These are phyloP conservation scores for Hyperoplus lanceolatus DNA, from an alignment of 2,797 vertebrate genomes.

Conservation along the genomic window DNA sequence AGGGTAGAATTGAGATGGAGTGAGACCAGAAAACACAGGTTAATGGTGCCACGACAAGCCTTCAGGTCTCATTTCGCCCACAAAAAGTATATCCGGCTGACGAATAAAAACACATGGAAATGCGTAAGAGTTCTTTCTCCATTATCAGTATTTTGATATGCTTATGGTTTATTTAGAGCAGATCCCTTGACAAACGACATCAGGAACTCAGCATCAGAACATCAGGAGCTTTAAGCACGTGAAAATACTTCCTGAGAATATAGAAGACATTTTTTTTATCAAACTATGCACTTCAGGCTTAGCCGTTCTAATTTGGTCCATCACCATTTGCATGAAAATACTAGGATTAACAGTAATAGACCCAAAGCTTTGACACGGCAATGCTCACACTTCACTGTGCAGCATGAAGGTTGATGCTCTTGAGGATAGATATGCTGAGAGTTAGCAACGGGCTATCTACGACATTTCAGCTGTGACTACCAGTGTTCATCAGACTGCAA, in stretches of 20 bases:
- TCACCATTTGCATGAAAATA: slow-evolving; percentile 49
- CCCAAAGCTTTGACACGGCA: background rate
- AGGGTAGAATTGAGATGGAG: background rate
- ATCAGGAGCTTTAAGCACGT: background rate
- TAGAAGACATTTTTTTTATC: slow-evolving; percentile 16
- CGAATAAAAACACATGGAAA: background rate
- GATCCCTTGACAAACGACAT: slow-evolving; percentile 26
- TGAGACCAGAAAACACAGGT: background rate
- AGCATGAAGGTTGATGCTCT: background rate
- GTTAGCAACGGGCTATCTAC: slow-evolving; percentile 16
- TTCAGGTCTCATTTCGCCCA: background rate
- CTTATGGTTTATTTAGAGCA: slow-evolving; percentile 27
- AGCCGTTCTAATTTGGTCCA: slow-evolving; percentile 41
- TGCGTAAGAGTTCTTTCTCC: background rate
- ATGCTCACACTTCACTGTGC: background rate
- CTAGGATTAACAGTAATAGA: slow-evolving; percentile 15
- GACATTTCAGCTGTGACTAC: slow-evolving; percentile 60
- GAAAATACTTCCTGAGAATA: slow-evolving; percentile 6
- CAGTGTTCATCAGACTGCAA: slow-evolving; percentile 33
- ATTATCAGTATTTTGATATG: slow-evolving; percentile 25
- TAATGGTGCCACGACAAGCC: background rate
- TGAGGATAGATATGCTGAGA: slow-evolving; percentile 19
- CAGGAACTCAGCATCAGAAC: background rate
- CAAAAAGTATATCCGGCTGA: background rate
- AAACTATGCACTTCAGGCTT: slow-evolving; percentile 27